Conservation (phyloP, 1,140 invertebrate genomes). For the Linepithema humile region DNA sequence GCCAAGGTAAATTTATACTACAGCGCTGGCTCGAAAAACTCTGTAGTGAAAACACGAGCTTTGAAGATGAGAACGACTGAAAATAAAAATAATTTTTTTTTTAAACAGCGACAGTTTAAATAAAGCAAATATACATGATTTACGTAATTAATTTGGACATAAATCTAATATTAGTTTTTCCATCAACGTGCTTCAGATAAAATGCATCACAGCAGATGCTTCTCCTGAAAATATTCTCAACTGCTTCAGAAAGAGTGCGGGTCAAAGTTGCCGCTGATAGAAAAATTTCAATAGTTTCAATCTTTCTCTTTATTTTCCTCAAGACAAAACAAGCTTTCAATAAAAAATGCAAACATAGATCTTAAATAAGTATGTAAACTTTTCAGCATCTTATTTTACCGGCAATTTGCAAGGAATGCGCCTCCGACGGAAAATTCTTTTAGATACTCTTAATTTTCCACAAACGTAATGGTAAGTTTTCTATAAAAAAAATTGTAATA, state of each 20-base stretch:
- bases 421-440: background rate
- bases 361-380: constrained; percentile 21
- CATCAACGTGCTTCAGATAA: background rate
- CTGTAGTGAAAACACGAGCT: background rate
- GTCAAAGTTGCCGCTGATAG: background rate
- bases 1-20: background rate
- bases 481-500: background rate
- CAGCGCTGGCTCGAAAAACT: background rate
- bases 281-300: constrained; percentile 13
- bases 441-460: background rate
- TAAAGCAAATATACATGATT: background rate
- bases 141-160: background rate
- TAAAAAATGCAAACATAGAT: constrained; percentile 5
- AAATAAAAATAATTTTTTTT: background rate
- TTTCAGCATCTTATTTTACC: background rate
- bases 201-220: background rate
- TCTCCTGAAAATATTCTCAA: background rate
- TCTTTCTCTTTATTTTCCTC: background rate
- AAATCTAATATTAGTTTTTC: background rate
- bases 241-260: background rate
- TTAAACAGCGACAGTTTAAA: background rate
- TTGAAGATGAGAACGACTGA: background rate
- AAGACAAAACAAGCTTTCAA: background rate
- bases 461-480: background rate
- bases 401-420: background rate